Evolutionary conservation across 2,113 vertebrate genomes (phyloP).

Genomic region (Canis aureus): DNA sequence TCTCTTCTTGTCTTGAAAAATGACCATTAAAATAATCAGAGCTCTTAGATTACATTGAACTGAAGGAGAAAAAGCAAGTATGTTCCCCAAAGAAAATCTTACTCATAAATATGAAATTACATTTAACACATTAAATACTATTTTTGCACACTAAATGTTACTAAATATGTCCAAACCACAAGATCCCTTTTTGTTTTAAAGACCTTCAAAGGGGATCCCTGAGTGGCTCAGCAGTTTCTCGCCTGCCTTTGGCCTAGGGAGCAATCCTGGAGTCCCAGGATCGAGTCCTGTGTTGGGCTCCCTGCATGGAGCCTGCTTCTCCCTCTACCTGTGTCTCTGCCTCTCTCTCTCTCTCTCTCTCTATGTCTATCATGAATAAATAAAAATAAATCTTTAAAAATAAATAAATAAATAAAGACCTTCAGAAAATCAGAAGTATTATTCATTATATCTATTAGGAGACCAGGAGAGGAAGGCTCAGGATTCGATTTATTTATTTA

Average conservation of each 20-base stretch:
- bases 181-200: background rate
- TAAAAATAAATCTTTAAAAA: too few relatives aligned
- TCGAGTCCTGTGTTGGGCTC: too few relatives aligned
- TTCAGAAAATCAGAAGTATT: background rate
- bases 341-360: too few relatives aligned
- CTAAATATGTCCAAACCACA: background rate
- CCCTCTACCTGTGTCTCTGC: too few relatives aligned
- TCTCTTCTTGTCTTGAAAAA: background rate
- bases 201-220: background rate
- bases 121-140: background rate
- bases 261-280: too few relatives aligned
- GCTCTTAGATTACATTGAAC: background rate
- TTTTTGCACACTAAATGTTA: background rate
- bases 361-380: too few relatives aligned
- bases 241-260: too few relatives aligned
- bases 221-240: too few relatives aligned
- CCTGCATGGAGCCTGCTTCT: too few relatives aligned
- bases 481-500: background rate
- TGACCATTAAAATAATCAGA: background rate
- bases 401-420: background rate
- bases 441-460: background rate
- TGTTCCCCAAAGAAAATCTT: background rate
- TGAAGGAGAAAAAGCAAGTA: background rate
- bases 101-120: background rate
- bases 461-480: background rate